Evolutionary conservation across 2,113 vertebrate genomes (phyloP).

Genomic region (Ranitomeya imitator): DNA sequence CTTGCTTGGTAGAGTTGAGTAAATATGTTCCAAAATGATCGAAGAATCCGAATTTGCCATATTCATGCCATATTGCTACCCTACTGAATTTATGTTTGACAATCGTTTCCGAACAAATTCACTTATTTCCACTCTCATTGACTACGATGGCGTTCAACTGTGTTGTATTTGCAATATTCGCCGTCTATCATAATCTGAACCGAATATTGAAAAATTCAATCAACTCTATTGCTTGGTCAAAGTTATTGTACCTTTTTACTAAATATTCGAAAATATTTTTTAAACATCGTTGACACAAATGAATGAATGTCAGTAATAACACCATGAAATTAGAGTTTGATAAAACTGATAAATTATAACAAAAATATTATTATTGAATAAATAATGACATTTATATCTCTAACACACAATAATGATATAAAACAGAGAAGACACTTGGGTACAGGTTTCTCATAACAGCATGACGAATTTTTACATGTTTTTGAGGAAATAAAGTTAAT

Average conservation of each 20-base stretch:
- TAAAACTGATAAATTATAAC: neutral
- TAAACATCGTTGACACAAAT: neutral
- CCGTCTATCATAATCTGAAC: no score
- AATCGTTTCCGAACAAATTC: no score
- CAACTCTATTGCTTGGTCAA: no score
- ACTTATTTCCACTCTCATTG: no score
- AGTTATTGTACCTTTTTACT: neutral
- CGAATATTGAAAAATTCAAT: no score
- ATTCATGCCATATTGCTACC: no score
- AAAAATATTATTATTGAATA: neutral
- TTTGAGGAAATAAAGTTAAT: neutral
- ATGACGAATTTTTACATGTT: constrained; percentile 5
- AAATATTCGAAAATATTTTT: neutral
- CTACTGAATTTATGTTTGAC: no score
- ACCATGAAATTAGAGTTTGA: neutral
- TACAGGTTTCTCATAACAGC: neutral
- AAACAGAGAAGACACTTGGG: neutral
- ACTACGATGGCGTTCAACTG: no score
- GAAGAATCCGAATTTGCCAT: no score
- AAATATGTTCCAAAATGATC: no score
- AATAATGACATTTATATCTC: neutral
- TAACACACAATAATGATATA: neutral
- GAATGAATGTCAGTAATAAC: neutral
- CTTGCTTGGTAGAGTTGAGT: no score
- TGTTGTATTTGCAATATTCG: no score